Evolutionary conservation across 2,888 invertebrate species (phyloP), one percentile per base, ranked within the genome.

Genomic region (Eupelmus urozonus): DNA sequence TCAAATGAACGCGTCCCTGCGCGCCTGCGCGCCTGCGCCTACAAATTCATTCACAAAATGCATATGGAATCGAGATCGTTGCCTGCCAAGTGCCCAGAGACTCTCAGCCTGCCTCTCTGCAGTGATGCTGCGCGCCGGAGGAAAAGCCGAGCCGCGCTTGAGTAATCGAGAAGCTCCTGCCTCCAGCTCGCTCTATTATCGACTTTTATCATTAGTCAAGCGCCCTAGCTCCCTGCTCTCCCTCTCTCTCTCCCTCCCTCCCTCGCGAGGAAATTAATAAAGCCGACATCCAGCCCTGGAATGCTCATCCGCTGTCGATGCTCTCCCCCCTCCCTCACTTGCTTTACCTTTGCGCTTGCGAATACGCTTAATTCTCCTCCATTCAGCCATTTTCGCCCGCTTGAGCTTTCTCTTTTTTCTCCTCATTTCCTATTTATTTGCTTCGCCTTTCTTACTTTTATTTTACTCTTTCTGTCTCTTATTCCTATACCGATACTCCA

Each of bases 161-260:
- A 85, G 80, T 84, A 83, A 84, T 84, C 81, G 81, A 78, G 67
- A 80, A 80, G 80, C n/a, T n/a, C n/a, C n/a, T n/a, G n/a, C 81
- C 81, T 78, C 81, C 73, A 82, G 82, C 82, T 81, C 79, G 84
- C 81, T 80, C 82, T 83, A 84, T 83, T 84, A 84, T 81, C 82
- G 81, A 80, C 80, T 82, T 84, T 84, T 83, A 85, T 82, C 84
- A 85, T 84, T 84, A 82, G 83, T 85, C 84, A 85, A 79, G 66
- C 81, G n/a, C n/a, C n/a, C n/a, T n/a, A n/a, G n/a, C n/a, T n/a
- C n/a, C n/a, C n/a, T n/a, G n/a, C n/a, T n/a, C n/a, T n/a, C n/a
- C n/a, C n/a, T n/a, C n/a, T n/a, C n/a, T n/a, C n/a, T n/a, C n/a
- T n/a, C n/a, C n/a, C n/a, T n/a, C n/a, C n/a, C n/a, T n/a, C n/a